Conservation (phyloP, 30 jellyfish, hydroid and myxozoan species). For the Turritopsis dohrnii region DNA sequence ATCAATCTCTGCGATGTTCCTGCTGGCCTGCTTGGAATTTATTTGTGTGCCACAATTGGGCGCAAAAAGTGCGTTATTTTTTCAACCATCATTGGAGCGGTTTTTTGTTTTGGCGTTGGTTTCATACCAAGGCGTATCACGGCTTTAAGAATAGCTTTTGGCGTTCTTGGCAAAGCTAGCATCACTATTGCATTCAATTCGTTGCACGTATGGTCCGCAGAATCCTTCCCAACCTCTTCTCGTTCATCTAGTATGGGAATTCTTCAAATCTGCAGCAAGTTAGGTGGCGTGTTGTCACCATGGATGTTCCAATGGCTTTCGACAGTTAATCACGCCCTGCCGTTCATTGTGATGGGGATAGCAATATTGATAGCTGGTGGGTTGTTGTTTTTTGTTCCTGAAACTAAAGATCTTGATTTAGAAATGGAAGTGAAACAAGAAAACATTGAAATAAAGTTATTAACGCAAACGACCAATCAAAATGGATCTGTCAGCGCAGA, state of each 20-base stretch:
- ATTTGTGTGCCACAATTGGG: neutral
- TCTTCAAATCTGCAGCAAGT: neutral
- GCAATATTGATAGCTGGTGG: neutral
- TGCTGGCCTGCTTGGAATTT: neutral
- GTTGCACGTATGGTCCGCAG: neutral
- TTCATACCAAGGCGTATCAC: neutral
- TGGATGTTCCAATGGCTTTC: neutral
- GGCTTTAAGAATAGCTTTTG: neutral
- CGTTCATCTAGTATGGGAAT: neutral
- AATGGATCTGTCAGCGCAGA: too few relatives aligned
- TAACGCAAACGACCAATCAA: neutral
- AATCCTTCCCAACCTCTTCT: neutral
- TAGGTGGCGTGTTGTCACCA: neutral
- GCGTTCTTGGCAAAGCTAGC: neutral
- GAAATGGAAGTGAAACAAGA: neutral
- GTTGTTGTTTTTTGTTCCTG: neutral
- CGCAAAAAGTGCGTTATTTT: neutral
- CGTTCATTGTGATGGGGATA: neutral
- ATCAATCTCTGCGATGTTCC: neutral
- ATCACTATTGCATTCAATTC: neutral
- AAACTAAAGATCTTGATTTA: neutral
- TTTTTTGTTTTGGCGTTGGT: neutral
- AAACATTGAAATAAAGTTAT: too few relatives aligned
- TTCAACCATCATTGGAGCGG: neutral
- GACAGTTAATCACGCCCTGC: neutral